Evolutionary conservation across 2,888 invertebrate species (phyloP).

Genomic region (Heteromurus nitidus): DNA sequence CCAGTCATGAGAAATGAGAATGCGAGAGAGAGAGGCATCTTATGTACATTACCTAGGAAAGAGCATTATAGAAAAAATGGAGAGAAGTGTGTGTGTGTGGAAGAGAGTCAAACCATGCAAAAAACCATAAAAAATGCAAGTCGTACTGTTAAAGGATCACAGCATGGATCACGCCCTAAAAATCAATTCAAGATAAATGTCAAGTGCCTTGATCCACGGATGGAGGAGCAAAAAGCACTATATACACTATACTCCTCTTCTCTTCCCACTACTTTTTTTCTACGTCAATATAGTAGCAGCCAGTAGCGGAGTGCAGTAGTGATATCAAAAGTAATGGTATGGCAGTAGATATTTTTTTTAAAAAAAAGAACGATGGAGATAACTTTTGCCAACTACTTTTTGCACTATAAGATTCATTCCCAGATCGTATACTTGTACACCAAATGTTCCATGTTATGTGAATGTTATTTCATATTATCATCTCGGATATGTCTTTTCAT

Average conservation of each 20-base stretch:
- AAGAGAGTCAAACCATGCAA: conserved; percentile 51
- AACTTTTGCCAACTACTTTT: conserved; percentile 32
- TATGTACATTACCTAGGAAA: conserved; percentile 9
- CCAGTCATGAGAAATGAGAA: conserved; percentile 55
- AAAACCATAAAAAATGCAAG: conserved; percentile 57
- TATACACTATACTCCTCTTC: background rate
- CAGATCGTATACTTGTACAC: background rate
- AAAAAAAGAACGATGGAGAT: conserved; percentile 28
- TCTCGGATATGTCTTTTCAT: background rate
- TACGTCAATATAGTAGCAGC: too few relatives aligned
- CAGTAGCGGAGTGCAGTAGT: background rate
- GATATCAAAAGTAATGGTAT: background rate
- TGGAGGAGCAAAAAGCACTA: conserved; percentile 1
- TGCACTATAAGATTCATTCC: background rate
- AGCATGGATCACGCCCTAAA: conserved; percentile 59
- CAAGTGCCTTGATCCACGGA: conserved; percentile 52
- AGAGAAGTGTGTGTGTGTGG: conserved; percentile 25
- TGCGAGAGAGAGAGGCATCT: conserved; percentile 26
- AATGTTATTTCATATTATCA: background rate
- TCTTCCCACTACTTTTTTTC: too few relatives aligned
- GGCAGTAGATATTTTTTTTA: conserved; percentile 7
- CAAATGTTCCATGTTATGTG: background rate
- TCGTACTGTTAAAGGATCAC: conserved; percentile 56
- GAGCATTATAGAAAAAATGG: background rate
- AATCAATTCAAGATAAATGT: conserved; percentile 61